Percentiles rank a stretch among this genome's conserved stretches.
phyloP scores from a whole-genome alignment of 2,888 invertebrate species.

The Helicoverpa assulta region DNA sequence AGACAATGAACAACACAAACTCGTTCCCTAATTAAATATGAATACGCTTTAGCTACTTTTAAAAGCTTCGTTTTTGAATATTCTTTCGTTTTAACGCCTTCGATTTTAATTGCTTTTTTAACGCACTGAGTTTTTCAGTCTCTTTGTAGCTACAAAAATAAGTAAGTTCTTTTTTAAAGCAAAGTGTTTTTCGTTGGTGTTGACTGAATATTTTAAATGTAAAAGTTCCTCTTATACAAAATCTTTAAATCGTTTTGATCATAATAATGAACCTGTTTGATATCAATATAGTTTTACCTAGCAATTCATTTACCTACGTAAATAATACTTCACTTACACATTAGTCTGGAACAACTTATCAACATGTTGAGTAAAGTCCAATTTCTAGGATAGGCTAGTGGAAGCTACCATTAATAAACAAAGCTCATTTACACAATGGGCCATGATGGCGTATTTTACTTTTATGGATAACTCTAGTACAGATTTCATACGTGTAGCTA shows the following conservation, averaged over 20 bases:
- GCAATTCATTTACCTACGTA: too few species aligned
- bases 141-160: too few species aligned
- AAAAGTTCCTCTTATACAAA: too few species aligned
- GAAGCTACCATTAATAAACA: slow-evolving; percentile 9
- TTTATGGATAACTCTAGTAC: not conserved
- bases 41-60: slow-evolving; percentile 64
- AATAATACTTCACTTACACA: too few species aligned
- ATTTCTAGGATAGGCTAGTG: slow-evolving; percentile 9
- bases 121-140: too few species aligned
- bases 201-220: too few species aligned
- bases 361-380: slow-evolving; percentile 1
- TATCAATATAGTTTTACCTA: too few species aligned
- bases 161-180: too few species aligned
- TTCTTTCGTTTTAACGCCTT: slow-evolving; percentile 46
- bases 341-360: not conserved
- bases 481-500: too few species aligned
- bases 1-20: slow-evolving; percentile 65
- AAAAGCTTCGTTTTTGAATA: slow-evolving; percentile 54
- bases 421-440: slow-evolving; percentile 5
- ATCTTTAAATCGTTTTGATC: too few species aligned
- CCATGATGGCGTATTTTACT: not conserved
- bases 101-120: not conserved
- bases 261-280: too few species aligned
- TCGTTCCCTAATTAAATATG: slow-evolving; percentile 65
- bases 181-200: too few species aligned